Evolutionary conservation across 2,113 vertebrate species (phyloP), one percentile per base, ranked within the genome.

Genomic region (Pseudopipra pipra): DNA sequence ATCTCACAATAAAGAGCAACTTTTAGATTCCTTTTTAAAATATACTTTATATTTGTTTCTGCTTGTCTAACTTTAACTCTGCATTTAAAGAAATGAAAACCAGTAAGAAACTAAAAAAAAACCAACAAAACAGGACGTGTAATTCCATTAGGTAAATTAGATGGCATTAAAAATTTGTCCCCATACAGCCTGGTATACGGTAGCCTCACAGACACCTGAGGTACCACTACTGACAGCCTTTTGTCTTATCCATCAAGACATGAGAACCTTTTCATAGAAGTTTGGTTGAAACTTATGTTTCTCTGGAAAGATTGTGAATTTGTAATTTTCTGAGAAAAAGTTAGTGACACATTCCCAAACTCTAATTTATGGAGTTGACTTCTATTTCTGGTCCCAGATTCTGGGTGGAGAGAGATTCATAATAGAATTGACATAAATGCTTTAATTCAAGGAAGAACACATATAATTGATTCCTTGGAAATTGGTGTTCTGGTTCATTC

Each of bases 101-200:
- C 14, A 41, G 16, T 49, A 21, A 56, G 5, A 25, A 55, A 46
- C 14, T n/a, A 37, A 35, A 13, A 5, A 19, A 62, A 58, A 19
- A 8, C 28, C 31, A 55, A 41, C 11, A 41, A 41, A 41, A 12
- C 39, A 41, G n/a, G 13, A 17, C 8, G 67, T 68, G 6, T 21
- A 21, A 41, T 72, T 46, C 9, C 12, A 4, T 37, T 33, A 19
- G 8, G 33, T 62, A 58, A 65, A 63, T 59, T 20, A 49, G 35
- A 39, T 47, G 30, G 17, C 12, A 5, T 58, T 54, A 37, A 46
- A 87, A 85, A 5, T 74, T 79, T 59, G 28, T 61, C 30, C 44
- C 10, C 5, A 0, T 52, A 10, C 0, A 3, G 6, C 20, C 11
- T 75, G 19, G 11, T 24, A 17, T 12, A 37, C 35, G 17, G 43